Evolutionary conservation across 2,797 vertebrate species (phyloP).

Genomic region (Pygocentrus nattereri): DNA sequence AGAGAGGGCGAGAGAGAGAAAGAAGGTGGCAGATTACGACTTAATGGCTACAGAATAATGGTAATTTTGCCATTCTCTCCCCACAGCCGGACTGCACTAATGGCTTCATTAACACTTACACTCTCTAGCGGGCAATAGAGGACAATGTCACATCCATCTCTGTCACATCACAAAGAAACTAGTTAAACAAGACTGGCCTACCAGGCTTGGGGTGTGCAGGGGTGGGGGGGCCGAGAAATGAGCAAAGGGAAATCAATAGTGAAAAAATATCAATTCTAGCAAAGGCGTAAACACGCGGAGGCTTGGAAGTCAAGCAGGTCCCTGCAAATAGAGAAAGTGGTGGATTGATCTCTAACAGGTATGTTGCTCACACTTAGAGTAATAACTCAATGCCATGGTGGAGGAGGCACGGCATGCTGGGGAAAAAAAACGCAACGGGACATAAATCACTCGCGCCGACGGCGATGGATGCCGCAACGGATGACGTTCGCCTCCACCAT

Average conservation of each 20-base stretch:
- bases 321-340: conserved; percentile 36
- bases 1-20: conserved; percentile 68
- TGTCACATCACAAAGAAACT: conserved; percentile 86
- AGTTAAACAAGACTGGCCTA: conserved; percentile 77
- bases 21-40: conserved; percentile 84
- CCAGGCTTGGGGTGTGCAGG: conserved; percentile 71
- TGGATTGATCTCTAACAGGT: conserved; percentile 61
- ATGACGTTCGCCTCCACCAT: conserved; percentile 44
- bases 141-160: conserved; percentile 85
- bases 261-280: conserved; percentile 60
- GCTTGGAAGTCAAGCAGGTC: conserved; percentile 30
- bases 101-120: conserved; percentile 87
- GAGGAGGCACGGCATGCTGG: conserved; percentile 45
- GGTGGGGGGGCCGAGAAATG: conserved; percentile 53
- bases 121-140: conserved; percentile 81
- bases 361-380: conserved; percentile 54
- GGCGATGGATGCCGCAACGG: conserved; percentile 7
- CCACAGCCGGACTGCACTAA: conserved; percentile 86
- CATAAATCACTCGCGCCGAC: conserved; percentile 53
- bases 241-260: conserved; percentile 58
- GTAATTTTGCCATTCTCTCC: conserved; percentile 87
- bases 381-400: conserved; percentile 57
- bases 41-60: conserved; percentile 88
- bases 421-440: conserved; percentile 30
- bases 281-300: conserved; percentile 30